Percentiles rank a stretch among this genome's conserved stretches.
These are phyloP conservation scores for Siderastrea siderea DNA, from an alignment of 92 coral and sea anemone genomes.

Conservation along the genomic window DNA sequence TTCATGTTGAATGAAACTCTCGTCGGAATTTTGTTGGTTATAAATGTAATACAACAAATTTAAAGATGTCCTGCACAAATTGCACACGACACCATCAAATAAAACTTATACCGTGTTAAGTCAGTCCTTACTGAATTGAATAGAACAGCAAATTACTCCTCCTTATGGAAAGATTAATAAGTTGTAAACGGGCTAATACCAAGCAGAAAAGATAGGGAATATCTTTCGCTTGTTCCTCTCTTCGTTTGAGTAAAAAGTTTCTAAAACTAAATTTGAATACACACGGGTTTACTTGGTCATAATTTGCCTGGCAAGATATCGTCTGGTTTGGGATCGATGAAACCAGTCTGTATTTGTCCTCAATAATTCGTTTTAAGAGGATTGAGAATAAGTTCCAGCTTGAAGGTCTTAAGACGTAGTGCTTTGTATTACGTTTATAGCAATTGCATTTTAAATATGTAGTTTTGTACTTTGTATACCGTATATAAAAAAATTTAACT, in stretches of 20 bases:
- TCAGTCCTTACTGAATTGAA: too few species aligned
- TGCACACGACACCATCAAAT: too few species aligned
- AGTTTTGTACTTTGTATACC: slow-evolving; percentile 1
- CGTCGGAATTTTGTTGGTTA: too few species aligned
- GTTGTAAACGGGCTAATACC: not conserved
- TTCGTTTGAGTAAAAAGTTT: not conserved
- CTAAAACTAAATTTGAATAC: not conserved
- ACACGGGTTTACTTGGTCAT: too few species aligned
- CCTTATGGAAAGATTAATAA: not conserved
- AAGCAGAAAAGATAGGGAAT: not conserved
- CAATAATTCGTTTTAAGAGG: not conserved
- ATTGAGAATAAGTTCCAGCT: not conserved
- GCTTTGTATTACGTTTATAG: not conserved
- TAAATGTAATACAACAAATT: too few species aligned
- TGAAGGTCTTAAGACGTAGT: not conserved
- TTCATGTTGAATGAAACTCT: too few species aligned
- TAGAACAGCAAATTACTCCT: too few species aligned
- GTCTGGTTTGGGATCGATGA: too few species aligned
- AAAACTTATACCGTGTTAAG: too few species aligned
- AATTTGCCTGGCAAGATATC: too few species aligned
- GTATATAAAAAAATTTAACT: not conserved
- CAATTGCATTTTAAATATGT: not conserved
- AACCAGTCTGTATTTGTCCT: too few species aligned
- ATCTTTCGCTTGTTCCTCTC: not conserved
- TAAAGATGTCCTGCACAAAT: too few species aligned